phyloP scores from a whole-genome alignment of 1,140 invertebrate species.

The Drosophila ananassae region DNA sequence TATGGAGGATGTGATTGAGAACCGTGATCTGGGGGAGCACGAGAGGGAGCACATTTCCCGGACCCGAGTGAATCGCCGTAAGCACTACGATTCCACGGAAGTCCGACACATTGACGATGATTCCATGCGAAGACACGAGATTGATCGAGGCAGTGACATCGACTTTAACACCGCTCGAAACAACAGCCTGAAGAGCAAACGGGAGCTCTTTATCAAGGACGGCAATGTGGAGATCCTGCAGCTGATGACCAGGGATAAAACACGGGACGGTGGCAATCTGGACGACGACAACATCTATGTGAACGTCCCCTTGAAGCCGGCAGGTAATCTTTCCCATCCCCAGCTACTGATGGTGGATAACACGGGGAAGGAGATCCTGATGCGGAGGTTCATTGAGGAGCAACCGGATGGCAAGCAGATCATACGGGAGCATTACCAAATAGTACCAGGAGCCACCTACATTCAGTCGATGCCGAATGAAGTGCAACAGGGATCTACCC shows the following conservation, averaged over 20 bases:
- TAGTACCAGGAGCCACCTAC: slow-evolving; percentile 81
- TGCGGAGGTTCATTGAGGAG: slow-evolving; percentile 92
- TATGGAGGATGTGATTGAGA: slow-evolving; percentile 86
- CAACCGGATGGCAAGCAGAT: slow-evolving; percentile 86
- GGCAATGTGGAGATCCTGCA: slow-evolving; percentile 92
- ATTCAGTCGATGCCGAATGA: slow-evolving; percentile 81
- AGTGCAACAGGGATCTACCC: slow-evolving; percentile 71
- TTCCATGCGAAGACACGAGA: slow-evolving; percentile 89
- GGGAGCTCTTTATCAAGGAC: slow-evolving; percentile 91
- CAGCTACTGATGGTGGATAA: slow-evolving; percentile 87
- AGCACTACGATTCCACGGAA: slow-evolving; percentile 87
- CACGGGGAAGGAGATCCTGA: slow-evolving; percentile 91
- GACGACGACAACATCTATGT: slow-evolving; percentile 87
- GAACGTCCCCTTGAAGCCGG: slow-evolving; percentile 85
- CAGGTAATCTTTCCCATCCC: slow-evolving; percentile 86
- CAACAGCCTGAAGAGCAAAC: slow-evolving; percentile 82
- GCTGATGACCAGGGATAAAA: slow-evolving; percentile 89
- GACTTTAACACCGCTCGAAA: slow-evolving; percentile 84
- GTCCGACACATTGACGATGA: slow-evolving; percentile 87
- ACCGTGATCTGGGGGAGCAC: slow-evolving; percentile 76
- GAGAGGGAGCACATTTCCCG: slow-evolving; percentile 80
- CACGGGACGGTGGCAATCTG: slow-evolving; percentile 41
- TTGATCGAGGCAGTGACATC: slow-evolving; percentile 90
- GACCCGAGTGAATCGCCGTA: slow-evolving; percentile 83
- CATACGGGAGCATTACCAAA: slow-evolving; percentile 86